Conservation (phyloP, 53 echinoderm and acorn worm species). For the Temnopleurus reevesii region DNA sequence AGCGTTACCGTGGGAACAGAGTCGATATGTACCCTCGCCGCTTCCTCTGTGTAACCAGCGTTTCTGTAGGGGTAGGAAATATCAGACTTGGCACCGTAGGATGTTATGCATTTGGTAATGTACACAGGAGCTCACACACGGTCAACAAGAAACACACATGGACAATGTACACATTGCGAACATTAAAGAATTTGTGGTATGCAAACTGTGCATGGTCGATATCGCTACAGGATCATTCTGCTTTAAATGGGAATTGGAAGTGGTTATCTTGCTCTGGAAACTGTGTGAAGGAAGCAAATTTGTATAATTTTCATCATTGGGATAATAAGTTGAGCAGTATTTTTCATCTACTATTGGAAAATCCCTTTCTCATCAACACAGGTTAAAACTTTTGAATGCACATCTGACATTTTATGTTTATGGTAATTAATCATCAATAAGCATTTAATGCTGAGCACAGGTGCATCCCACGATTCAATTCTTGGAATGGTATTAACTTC, state of each 20-base stretch:
- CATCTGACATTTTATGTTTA: no score
- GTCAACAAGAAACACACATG: not conserved
- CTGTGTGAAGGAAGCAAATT: not conserved
- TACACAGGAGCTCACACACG: conserved; percentile 8
- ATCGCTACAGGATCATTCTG: no score
- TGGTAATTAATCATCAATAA: no score
- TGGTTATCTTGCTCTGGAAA: not conserved
- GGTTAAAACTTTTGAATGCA: no score
- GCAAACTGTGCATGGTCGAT: no score
- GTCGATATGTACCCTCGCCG: conserved; percentile 78
- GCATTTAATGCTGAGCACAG: no score
- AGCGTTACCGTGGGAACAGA: conserved; percentile 80
- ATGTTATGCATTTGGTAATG: conserved; percentile 23
- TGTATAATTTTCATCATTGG: not conserved
- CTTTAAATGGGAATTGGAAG: no score
- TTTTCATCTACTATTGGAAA: no score
- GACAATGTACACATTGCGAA: not conserved
- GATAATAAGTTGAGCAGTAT: not conserved
- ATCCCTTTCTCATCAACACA: no score
- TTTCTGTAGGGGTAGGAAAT: conserved; percentile 60
- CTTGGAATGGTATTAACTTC: not conserved
- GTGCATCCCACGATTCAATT: no score
- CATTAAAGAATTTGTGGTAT: not conserved
- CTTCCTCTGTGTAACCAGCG: conserved; percentile 84
- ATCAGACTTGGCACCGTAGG: not conserved